These are phyloP conservation scores for Steinernema feltiae DNA, from an alignment of 1,140 invertebrate genomes.

Conservation along the genomic window DNA sequence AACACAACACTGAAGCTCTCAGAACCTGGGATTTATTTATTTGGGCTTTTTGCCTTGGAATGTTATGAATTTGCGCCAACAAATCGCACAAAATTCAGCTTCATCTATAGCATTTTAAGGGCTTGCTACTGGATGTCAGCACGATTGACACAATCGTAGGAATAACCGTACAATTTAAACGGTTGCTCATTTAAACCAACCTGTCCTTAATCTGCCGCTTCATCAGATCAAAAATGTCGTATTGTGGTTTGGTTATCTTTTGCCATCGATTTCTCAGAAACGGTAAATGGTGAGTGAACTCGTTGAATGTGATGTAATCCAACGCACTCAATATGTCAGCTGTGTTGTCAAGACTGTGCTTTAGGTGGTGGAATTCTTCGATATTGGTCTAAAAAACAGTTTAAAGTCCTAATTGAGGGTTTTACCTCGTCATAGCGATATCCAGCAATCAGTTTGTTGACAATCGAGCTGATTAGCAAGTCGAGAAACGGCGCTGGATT, in stretches of 20 bases:
- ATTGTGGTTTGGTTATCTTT: slow-evolving; percentile 43
- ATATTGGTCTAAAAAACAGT: slow-evolving; percentile 14
- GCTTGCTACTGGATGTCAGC: no score
- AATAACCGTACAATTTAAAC: no score
- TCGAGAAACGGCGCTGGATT: slow-evolving; percentile 17
- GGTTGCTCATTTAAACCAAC: no score
- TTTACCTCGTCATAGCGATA: slow-evolving; percentile 3
- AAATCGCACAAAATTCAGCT: no score
- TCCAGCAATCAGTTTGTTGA: slow-evolving; percentile 17
- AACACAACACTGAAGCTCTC: no score
- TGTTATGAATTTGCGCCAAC: no score
- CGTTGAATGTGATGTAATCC: slow-evolving; percentile 7
- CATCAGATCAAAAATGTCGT: slow-evolving; percentile 29
- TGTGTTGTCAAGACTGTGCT: not conserved
- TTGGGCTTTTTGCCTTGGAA: no score
- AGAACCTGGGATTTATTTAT: no score
- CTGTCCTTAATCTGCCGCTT: slow-evolving; percentile 15
- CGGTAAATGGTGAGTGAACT: not conserved
- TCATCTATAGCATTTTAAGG: no score
- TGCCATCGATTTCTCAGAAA: not conserved
- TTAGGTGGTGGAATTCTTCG: slow-evolving; percentile 20
- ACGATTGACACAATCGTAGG: no score
- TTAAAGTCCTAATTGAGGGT: no score
- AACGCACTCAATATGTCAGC: not conserved
- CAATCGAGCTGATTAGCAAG: slow-evolving; percentile 22